Evolutionary conservation across 2,113 vertebrate species (phyloP).

Genomic region (Lepidothrix coronata): DNA sequence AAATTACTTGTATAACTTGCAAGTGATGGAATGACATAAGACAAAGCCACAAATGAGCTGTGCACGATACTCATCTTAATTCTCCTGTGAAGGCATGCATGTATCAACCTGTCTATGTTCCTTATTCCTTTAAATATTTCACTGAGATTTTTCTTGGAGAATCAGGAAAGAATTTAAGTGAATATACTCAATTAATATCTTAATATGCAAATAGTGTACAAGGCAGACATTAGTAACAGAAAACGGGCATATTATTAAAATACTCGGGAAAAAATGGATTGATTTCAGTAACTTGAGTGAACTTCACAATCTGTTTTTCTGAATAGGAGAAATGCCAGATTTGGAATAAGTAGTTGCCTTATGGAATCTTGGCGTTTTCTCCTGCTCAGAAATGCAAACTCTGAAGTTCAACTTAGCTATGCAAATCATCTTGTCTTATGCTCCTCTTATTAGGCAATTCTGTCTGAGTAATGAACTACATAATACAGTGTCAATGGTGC

Average conservation of each 20-base stretch:
- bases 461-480: conserved; percentile 25
- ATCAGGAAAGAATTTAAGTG: neutral
- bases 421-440: conserved; percentile 49
- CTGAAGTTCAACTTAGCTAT: conserved; percentile 54
- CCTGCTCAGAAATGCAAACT: conserved; percentile 62
- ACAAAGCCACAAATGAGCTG: conserved; percentile 49
- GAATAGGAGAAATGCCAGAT: conserved; percentile 58
- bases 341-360: conserved; percentile 58
- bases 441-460: conserved; percentile 47
- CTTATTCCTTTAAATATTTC: neutral
- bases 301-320: conserved; percentile 61
- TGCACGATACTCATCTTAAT: conserved; percentile 41
- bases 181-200: neutral
- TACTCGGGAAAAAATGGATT: neutral
- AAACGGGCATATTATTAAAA: conserved; percentile 16
- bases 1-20: conserved; percentile 28
- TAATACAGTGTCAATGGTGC: neutral
- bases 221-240: neutral
- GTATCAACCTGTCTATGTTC: conserved; percentile 32
- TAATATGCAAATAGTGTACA: neutral
- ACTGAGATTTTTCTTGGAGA: neutral
- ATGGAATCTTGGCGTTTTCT: conserved; percentile 60
- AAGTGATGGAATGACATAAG: conserved; percentile 20
- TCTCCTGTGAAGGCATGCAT: neutral
- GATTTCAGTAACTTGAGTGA: conserved; percentile 31